Conservation (phyloP, 2,113 vertebrate genomes). For the Atlantisia rogersi region DNA sequence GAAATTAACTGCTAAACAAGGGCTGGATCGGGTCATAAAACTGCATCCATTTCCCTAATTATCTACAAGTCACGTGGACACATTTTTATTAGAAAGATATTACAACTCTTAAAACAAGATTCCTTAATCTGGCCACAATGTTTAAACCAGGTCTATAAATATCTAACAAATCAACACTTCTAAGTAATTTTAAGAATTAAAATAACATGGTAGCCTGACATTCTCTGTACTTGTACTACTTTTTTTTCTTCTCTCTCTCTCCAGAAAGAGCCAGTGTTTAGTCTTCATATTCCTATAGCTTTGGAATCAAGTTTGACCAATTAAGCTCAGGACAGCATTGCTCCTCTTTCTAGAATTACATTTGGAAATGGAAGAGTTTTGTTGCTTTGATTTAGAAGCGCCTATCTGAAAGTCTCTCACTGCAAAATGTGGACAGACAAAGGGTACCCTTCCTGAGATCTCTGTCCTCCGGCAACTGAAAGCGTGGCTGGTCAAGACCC, state of each 20-base stretch:
- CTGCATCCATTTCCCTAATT: not conserved
- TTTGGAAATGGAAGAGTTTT: not conserved
- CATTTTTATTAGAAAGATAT: not conserved
- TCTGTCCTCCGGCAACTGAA: not conserved
- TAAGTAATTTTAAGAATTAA: not conserved
- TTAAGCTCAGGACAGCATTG: not conserved
- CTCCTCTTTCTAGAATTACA: not conserved
- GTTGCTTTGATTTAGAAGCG: not conserved
- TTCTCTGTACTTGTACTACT: not conserved
- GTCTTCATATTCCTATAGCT: not conserved
- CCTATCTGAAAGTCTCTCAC: not conserved
- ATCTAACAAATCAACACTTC: not conserved
- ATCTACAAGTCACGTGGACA: not conserved
- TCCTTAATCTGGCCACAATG: not conserved
- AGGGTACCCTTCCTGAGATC: not conserved
- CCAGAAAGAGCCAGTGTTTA: not conserved
- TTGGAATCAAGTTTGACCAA: not conserved
- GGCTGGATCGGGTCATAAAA: not conserved
- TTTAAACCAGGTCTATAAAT: not conserved
- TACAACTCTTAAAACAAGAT: not conserved
- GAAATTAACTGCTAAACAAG: constrained; percentile 40
- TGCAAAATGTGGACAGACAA: not conserved
- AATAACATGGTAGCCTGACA: not conserved
- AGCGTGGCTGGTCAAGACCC: not conserved
- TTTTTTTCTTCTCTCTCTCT: not conserved